A percentile compares a stretch with the other conserved stretches of the same genome.
phyloP scores from a whole-genome alignment of 2,113 vertebrate genomes.

The Dipodomys merriami region DNA sequence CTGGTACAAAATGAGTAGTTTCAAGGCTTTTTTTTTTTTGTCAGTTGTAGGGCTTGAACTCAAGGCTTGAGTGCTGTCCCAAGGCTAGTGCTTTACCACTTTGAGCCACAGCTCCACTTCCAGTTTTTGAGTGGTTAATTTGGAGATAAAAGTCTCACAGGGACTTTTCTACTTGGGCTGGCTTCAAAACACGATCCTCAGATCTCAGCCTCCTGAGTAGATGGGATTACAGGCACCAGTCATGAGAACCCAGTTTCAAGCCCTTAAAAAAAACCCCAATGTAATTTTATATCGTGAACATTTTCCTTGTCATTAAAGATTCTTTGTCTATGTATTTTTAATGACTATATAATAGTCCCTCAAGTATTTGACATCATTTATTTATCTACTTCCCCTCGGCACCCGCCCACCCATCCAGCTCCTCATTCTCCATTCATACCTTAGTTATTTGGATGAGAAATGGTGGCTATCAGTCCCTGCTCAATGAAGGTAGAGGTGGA shows the following conservation, averaged over 20 bases:
- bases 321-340: conserved; percentile 37
- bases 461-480: background rate
- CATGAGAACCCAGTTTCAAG: too few relatives aligned
- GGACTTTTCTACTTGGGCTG: too few relatives aligned
- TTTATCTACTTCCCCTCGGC: background rate
- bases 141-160: too few relatives aligned
- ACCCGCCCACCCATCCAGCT: background rate
- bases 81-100: too few relatives aligned
- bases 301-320: background rate
- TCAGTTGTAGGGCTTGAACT: too few relatives aligned
- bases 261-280: background rate
- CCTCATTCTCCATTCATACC: too few relatives aligned
- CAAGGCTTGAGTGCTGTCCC: too few relatives aligned
- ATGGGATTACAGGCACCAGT: too few relatives aligned
- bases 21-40: background rate
- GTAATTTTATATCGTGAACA: background rate
- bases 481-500: background rate
- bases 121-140: too few relatives aligned
- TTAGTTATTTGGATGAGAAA: conserved; percentile 47
- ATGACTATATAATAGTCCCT: conserved; percentile 60
- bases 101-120: too few relatives aligned
- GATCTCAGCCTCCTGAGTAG: too few relatives aligned
- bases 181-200: too few relatives aligned
- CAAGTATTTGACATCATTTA: background rate
- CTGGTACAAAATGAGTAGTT: background rate